These are phyloP conservation scores for Toxotes jaculatrix DNA, from an alignment of 2,113 vertebrate species.

Conservation along the genomic window DNA sequence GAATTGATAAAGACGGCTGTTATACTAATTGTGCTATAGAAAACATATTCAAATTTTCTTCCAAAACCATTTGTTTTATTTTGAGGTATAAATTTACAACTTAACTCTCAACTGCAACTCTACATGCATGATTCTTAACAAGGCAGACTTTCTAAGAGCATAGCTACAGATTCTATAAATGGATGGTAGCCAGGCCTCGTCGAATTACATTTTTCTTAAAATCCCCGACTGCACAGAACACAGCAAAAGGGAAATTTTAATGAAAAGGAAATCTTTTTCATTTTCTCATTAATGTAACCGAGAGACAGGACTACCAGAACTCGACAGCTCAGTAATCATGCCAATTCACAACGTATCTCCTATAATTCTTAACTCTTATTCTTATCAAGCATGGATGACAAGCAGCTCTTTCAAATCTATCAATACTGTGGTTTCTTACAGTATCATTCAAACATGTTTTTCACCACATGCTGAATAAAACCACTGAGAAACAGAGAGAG, in stretches of 20 bases:
- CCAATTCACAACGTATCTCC: slow-evolving; percentile 44
- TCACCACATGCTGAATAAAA: slow-evolving; percentile 67
- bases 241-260: slow-evolving; percentile 19
- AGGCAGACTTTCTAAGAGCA: slow-evolving; percentile 52
- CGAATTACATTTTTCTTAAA: slow-evolving; percentile 25
- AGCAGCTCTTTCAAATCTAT: slow-evolving; percentile 5
- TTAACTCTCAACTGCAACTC: slow-evolving; percentile 47
- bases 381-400: slow-evolving; percentile 24
- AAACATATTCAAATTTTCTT: slow-evolving; percentile 49
- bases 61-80: slow-evolving; percentile 60
- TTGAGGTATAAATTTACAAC: slow-evolving; percentile 37
- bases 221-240: slow-evolving; percentile 26
- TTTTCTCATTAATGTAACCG: slow-evolving; percentile 26
- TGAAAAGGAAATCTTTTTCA: slow-evolving; percentile 18
- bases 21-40: slow-evolving; percentile 15
- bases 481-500: slow-evolving; percentile 56
- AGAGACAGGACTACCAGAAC: slow-evolving; percentile 41
- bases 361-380: slow-evolving; percentile 41
- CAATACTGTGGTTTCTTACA: slow-evolving; percentile 3
- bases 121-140: slow-evolving; percentile 56
- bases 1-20: slow-evolving; percentile 15
- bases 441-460: slow-evolving; percentile 35
- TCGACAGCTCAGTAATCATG: slow-evolving; percentile 41
- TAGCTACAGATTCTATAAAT: slow-evolving; percentile 39
- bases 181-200: slow-evolving; percentile 31